Conservation (phyloP, 2,113 vertebrate genomes). For the Hipposideros armiger region DNA sequence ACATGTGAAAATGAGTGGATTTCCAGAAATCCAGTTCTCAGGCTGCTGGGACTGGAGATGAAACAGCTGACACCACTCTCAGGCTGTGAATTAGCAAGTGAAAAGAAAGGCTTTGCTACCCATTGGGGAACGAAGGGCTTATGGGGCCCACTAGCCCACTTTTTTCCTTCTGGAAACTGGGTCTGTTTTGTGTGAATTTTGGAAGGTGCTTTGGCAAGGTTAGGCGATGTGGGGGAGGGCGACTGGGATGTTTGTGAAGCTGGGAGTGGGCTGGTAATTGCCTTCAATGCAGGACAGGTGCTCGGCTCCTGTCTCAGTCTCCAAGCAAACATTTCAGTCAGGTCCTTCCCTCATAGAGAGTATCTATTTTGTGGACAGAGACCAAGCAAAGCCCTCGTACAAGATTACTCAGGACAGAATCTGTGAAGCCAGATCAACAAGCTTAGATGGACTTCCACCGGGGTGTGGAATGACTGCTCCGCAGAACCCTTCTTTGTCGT, state of each 20-base stretch:
- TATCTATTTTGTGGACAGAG: constrained; percentile 12
- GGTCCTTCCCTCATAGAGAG: neutral
- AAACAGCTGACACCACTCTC: neutral
- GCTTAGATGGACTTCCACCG: neutral
- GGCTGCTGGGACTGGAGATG: neutral
- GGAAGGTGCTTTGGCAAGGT: neutral
- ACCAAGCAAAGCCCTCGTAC: neutral
- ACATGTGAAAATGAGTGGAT: constrained; percentile 5
- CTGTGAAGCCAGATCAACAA: constrained; percentile 8
- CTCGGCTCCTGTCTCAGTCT: neutral
- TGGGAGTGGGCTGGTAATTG: neutral
- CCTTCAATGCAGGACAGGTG: neutral
- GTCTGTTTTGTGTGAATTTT: neutral
- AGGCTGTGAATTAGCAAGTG: constrained; percentile 32
- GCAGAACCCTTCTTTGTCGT: neutral
- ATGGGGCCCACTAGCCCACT: neutral
- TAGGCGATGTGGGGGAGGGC: neutral
- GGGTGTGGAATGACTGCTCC: neutral
- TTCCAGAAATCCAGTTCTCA: constrained; percentile 37
- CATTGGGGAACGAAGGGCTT: neutral
- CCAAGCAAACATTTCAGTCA: neutral
- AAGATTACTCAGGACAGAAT: neutral
- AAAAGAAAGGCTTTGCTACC: neutral
- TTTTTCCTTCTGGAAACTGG: neutral
- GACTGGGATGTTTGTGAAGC: neutral